phyloP scores from a whole-genome alignment of 2,797 vertebrate species.

The Poecilia picta region DNA sequence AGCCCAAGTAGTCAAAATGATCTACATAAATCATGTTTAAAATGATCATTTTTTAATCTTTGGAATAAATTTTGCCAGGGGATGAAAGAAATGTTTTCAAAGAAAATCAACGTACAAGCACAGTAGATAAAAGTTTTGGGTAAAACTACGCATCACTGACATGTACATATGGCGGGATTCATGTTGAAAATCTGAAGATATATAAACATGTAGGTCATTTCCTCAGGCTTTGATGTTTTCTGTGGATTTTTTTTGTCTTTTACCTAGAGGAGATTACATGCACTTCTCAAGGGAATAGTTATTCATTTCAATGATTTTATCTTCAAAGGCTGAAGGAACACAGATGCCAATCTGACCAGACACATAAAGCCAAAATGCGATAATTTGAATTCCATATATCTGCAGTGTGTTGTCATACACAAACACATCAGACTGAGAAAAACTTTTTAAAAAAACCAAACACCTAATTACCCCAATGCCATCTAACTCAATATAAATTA shows the following conservation, averaged over 20 bases:
- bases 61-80: neutral
- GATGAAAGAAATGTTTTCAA: slow-evolving; percentile 1
- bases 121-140: neutral
- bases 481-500: slow-evolving; percentile 10
- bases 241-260: slow-evolving; percentile 24
- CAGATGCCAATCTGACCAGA: slow-evolving; percentile 17
- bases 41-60: slow-evolving; percentile 11
- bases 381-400: slow-evolving; percentile 37
- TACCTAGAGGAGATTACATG: slow-evolving; percentile 17
- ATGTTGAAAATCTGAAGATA: slow-evolving; percentile 26
- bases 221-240: slow-evolving; percentile 24
- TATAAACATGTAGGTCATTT: slow-evolving; percentile 13
- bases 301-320: slow-evolving; percentile 36
- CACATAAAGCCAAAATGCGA: slow-evolving; percentile 38
- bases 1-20: slow-evolving; percentile 17
- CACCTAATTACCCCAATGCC: slow-evolving; percentile 5
- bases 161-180: slow-evolving; percentile 16
- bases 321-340: slow-evolving; percentile 44
- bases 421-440: slow-evolving; percentile 10
- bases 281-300: slow-evolving; percentile 20
- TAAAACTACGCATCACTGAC: neutral
- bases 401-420: slow-evolving; percentile 24
- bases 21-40: slow-evolving; percentile 14
- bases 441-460: neutral
- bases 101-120: slow-evolving; percentile 14